Evolutionary conservation across 1,140 invertebrate genomes (phyloP).

Genomic region (Cataglyphis hispanica): DNA sequence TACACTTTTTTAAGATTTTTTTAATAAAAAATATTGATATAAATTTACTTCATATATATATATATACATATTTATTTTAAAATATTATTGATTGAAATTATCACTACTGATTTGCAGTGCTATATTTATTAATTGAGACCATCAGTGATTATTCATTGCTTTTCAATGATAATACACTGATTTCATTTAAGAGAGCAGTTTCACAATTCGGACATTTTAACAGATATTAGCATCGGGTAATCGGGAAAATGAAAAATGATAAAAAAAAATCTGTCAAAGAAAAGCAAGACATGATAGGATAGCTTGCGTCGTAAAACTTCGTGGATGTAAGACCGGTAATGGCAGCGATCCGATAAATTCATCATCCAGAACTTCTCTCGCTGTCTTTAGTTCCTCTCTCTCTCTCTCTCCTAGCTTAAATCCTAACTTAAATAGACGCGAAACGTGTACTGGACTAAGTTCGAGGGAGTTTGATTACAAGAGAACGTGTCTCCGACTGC

Average conservation of each 20-base stretch:
- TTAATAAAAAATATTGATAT: no score
- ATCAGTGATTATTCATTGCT: no score
- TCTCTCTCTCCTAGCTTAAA: constrained; percentile 39
- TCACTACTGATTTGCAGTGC: no score
- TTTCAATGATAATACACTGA: no score
- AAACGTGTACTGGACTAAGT: constrained; percentile 54
- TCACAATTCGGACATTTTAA: background rate
- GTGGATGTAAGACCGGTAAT: background rate
- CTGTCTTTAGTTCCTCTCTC: background rate
- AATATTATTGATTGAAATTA: no score
- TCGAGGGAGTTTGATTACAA: constrained; percentile 61
- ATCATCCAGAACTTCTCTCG: constrained; percentile 45
- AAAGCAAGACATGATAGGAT: background rate
- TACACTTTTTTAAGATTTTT: no score
- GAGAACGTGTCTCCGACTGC: constrained; percentile 58
- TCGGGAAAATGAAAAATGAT: no score
- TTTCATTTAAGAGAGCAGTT: no score
- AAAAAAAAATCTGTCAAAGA: background rate
- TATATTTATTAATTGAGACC: no score
- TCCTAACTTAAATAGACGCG: constrained; percentile 61
- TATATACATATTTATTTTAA: no score
- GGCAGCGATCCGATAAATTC: constrained; percentile 53
- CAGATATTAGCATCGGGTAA: background rate
- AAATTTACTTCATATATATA: no score
- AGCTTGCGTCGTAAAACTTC: constrained; percentile 8